Percentiles rank a stretch among this genome's conserved stretches.
Evolutionary conservation across 2,888 invertebrate species (phyloP).

Genomic region (Iselma pallidipennis): DNA sequence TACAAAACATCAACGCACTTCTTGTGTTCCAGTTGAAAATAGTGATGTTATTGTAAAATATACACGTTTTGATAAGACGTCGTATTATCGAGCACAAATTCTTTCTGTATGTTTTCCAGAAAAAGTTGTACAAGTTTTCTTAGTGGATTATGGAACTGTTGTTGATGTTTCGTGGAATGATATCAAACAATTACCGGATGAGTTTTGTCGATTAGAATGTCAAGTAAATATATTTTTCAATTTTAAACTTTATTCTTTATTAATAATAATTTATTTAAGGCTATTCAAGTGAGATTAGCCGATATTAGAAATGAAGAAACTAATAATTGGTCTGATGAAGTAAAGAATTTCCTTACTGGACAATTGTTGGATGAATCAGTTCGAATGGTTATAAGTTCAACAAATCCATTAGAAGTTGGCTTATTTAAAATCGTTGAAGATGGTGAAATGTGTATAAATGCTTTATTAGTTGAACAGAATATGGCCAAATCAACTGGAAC

Average conservation of each 20-base stretch:
- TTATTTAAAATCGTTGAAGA: conserved; percentile 51
- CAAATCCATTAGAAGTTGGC: conserved; percentile 49
- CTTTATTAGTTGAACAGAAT: conserved; percentile 57
- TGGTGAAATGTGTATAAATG: conserved; percentile 59
- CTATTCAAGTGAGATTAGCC: conserved; percentile 1
- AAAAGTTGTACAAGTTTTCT: conserved; percentile 60
- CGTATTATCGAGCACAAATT: conserved; percentile 63
- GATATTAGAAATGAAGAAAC: conserved; percentile 16
- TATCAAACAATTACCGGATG: conserved; percentile 58
- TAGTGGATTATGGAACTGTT: conserved; percentile 67
- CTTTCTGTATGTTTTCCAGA: conserved; percentile 52
- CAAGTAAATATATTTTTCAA: conserved; percentile 38
- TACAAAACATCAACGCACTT: conserved; percentile 26
- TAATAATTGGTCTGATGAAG: conserved; percentile 54
- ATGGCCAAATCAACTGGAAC: conserved; percentile 59
- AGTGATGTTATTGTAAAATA: conserved; percentile 57
- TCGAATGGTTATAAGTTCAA: conserved; percentile 53
- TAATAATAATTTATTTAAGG: background rate
- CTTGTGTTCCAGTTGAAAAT: conserved; percentile 44
- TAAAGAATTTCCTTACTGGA: conserved; percentile 50
- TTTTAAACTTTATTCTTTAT: background rate
- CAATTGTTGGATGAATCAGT: conserved; percentile 45
- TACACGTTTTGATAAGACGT: conserved; percentile 42
- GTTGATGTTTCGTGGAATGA: conserved; percentile 58
- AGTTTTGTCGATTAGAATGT: conserved; percentile 42